Conservation (phyloP, 2,888 invertebrate species). For the Platycnemis pennipes region DNA sequence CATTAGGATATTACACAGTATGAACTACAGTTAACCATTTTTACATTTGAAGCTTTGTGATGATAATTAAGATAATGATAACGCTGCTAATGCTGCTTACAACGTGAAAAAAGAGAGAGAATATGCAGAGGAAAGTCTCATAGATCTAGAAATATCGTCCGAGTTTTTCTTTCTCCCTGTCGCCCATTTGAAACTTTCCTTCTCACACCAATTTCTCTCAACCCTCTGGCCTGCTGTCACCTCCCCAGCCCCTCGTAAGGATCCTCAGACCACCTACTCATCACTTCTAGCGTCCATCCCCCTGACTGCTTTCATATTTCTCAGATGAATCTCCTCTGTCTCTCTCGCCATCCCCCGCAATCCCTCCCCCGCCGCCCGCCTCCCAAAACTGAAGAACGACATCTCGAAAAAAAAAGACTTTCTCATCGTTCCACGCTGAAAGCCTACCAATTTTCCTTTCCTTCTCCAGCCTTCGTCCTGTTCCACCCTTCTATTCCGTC, state of each 20-base stretch:
- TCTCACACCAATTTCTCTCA: neutral
- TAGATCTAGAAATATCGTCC: neutral
- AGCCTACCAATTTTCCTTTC: neutral
- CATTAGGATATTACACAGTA: too few species aligned
- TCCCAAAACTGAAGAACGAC: neutral
- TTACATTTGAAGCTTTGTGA: too few species aligned
- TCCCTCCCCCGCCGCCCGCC: neutral
- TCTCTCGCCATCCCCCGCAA: neutral
- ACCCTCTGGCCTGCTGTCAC: neutral
- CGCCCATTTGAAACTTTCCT: neutral
- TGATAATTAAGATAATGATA: too few species aligned
- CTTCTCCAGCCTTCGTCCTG: neutral
- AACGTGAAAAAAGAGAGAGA: neutral
- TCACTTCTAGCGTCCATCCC: neutral
- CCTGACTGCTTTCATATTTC: slow-evolving; percentile 8
- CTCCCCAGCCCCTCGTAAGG: neutral
- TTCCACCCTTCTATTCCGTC: neutral
- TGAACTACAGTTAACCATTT: too few species aligned
- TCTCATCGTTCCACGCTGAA: slow-evolving; percentile 7
- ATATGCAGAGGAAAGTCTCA: neutral
- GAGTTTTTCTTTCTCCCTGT: neutral
- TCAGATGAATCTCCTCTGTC: neutral
- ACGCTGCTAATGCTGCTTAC: too few species aligned
- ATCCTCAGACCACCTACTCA: neutral
- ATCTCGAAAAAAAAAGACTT: neutral